These are phyloP conservation scores for Parnassius orleans DNA, from an alignment of 2,888 invertebrate genomes.

Conservation along the genomic window DNA sequence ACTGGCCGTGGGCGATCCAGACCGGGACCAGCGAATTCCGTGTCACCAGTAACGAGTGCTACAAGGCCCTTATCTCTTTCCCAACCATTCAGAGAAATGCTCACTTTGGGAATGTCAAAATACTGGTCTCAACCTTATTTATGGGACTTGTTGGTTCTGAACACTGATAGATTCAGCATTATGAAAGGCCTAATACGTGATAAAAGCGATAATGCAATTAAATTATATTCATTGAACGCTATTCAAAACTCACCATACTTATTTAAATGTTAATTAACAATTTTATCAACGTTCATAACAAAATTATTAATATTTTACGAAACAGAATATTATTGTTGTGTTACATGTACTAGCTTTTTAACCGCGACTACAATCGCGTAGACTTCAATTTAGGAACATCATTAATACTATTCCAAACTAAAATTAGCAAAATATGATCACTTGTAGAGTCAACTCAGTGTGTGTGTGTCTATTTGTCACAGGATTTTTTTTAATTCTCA, in stretches of 20 bases:
- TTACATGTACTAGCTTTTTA: too few species aligned
- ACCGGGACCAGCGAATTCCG: slow-evolving; percentile 49
- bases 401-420: too few species aligned
- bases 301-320: too few species aligned
- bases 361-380: too few species aligned
- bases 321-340: too few species aligned
- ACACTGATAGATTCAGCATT: slow-evolving; percentile 2
- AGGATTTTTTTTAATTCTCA: too few species aligned
- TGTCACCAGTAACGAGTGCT: slow-evolving; percentile 42
- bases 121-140: slow-evolving; percentile 40
- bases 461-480: too few species aligned
- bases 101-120: slow-evolving; percentile 38
- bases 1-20: slow-evolving; percentile 63
- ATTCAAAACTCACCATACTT: neutral
- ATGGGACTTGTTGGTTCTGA: slow-evolving; percentile 32
- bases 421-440: too few species aligned
- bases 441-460: too few species aligned
- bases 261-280: too few species aligned
- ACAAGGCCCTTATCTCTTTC: slow-evolving; percentile 25
- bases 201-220: neutral
- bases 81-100: slow-evolving; percentile 33
- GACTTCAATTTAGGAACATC: too few species aligned
- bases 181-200: slow-evolving; percentile 27
- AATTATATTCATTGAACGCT: neutral
- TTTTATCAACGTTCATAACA: too few species aligned